Conservation (phyloP, 2,888 invertebrate species). For the Eudemis profundana region DNA sequence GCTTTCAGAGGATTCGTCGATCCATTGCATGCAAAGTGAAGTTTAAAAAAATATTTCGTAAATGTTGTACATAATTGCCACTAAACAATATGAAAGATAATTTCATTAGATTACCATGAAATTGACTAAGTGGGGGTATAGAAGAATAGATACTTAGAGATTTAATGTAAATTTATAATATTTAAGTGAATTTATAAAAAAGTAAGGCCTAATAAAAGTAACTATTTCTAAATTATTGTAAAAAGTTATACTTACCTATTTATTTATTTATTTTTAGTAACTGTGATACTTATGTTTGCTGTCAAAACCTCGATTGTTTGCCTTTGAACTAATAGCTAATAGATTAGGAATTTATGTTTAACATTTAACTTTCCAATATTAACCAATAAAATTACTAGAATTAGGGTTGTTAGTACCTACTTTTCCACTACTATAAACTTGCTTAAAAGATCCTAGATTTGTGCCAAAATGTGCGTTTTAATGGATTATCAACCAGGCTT, state of each 20-base stretch:
- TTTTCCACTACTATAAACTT: slow-evolving; percentile 14
- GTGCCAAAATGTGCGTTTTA: slow-evolving; percentile 5
- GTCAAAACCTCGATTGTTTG: slow-evolving; percentile 34
- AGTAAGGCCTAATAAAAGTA: slow-evolving; percentile 22
- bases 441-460: neutral
- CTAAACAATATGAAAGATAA: neutral
- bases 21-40: slow-evolving; percentile 94
- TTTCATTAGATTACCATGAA: neutral
- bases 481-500: neutral
- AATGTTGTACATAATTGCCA: neutral
- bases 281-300: slow-evolving; percentile 70
- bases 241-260: slow-evolving; percentile 62
- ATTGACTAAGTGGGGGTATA: neutral
- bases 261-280: slow-evolving; percentile 75
- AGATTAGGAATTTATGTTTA: slow-evolving; percentile 17
- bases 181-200: slow-evolving; percentile 25
- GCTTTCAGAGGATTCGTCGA: slow-evolving; percentile 93
- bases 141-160: slow-evolving; percentile 15
- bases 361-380: slow-evolving; percentile 15
- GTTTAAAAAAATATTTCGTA: slow-evolving; percentile 75
- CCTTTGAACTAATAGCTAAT: slow-evolving; percentile 31
- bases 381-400: slow-evolving; percentile 3
- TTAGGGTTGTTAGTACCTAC: slow-evolving; percentile 26
- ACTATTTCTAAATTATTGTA: slow-evolving; percentile 62
- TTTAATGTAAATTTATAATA: slow-evolving; percentile 26